Evolutionary conservation across 2,797 vertebrate genomes (phyloP), one percentile per base, ranked within the genome.

Genomic region (Semaprochilodus insignis): DNA sequence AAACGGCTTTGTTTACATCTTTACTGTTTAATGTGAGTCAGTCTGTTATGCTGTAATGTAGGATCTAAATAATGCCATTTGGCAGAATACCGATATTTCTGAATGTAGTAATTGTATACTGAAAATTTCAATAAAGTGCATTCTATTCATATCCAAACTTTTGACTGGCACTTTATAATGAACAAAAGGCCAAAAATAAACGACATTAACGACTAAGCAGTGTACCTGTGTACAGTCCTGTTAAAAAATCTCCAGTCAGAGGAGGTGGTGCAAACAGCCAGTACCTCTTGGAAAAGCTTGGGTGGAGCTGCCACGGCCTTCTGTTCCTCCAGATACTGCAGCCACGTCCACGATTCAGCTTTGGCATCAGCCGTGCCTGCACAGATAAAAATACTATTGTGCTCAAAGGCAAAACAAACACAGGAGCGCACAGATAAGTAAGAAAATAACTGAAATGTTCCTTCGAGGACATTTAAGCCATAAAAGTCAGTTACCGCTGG

Each of bases 271-370:
- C 7, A 40, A 40, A 40, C 59, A 23, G 27, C 16, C 34, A 8
- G 0, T 93, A 99, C 97, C 95, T 99, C 96, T 89, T 97, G 96
- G 91, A 99, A 99, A 91, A 99, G 96, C 91, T 95, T 95, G 90
- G 92, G 91, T 34, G 97, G 97, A 78, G 97, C 98, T 71, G 96
- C 95, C 14, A 95, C 74, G 84, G 96, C 94, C 93, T 97, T 98
- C 93, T 95, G 95, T 85, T 98, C 97, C 85, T 98, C 96, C 80
- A 99, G 92, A 92, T 99, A 99, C 83, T 91, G 94, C 75, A 94
- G 87, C 98, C 98, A 99, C 0, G 95, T 96, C 98, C 97, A 99
- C 88, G 91, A 91, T 90, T 98, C 96, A 80, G 94, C 95, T 93
- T 96, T 96, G 89, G 91, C 93, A 89, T 97, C 95, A 31, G 87